Evolutionary conservation across 1,140 invertebrate genomes (phyloP).

Genomic region (Ptiloglossa arizonensis): DNA sequence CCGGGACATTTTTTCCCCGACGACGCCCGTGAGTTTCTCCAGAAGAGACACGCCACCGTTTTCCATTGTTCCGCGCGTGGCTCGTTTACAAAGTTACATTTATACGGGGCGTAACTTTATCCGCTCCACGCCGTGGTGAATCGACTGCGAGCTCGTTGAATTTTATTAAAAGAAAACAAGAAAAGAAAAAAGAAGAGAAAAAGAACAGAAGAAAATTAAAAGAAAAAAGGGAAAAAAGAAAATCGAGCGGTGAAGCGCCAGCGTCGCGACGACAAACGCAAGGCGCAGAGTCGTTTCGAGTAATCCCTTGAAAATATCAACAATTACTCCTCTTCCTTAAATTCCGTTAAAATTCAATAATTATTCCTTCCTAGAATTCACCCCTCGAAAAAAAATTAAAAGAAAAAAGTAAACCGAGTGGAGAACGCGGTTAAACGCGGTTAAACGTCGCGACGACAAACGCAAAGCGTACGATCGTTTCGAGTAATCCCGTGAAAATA

Average conservation of each 20-base stretch:
- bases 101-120: slow-evolving; percentile 25
- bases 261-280: slow-evolving; percentile 6
- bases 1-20: slow-evolving; percentile 35
- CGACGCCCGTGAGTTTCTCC: slow-evolving; percentile 13
- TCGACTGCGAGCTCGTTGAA: slow-evolving; percentile 30
- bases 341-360: no score
- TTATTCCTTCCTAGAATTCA: no score
- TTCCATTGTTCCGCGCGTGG: slow-evolving; percentile 39
- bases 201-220: no score
- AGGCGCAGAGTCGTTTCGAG: background rate
- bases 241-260: background rate
- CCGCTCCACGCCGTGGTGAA: slow-evolving; percentile 5
- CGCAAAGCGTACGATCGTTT: background rate
- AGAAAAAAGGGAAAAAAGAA: no score
- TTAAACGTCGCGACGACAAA: slow-evolving; percentile 3
- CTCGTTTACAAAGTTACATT: slow-evolving; percentile 44
- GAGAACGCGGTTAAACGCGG: background rate
- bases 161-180: slow-evolving; percentile 5
- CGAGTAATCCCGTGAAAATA: background rate
- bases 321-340: no score
- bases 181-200: background rate
- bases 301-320: background rate
- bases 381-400: no score
- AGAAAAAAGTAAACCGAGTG: background rate
- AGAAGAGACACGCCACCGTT: slow-evolving; percentile 3